These are phyloP conservation scores for Ectropis grisescens DNA, from an alignment of 1,140 invertebrate genomes.

Conservation along the genomic window DNA sequence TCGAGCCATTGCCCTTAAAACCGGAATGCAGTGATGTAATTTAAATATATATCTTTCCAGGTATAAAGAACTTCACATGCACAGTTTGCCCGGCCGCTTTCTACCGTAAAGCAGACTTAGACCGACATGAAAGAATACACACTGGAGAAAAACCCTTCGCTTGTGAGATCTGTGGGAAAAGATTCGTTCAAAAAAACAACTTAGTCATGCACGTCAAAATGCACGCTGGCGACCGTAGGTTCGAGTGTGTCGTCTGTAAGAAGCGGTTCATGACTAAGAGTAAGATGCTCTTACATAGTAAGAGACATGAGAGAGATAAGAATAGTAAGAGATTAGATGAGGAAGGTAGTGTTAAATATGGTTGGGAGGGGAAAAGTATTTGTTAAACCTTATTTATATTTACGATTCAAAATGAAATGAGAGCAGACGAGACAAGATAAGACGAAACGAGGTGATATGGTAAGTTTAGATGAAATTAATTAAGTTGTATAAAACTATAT, in stretches of 20 bases:
- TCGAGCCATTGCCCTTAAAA: no score
- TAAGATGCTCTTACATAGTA: constrained; percentile 41
- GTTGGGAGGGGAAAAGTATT: no score
- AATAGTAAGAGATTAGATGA: no score
- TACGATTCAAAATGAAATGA: no score
- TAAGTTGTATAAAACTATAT: no score
- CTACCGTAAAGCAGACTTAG: constrained; percentile 47
- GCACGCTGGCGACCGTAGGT: constrained; percentile 38
- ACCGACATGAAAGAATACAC: constrained; percentile 46
- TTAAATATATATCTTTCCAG: no score
- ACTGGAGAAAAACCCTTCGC: constrained; percentile 39
- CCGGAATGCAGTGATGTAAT: no score
- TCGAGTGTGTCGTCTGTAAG: constrained; percentile 34
- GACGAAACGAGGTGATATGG: no score
- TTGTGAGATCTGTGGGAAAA: constrained; percentile 49
- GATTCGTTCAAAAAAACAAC: constrained; percentile 52
- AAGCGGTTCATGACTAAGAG: constrained; percentile 47
- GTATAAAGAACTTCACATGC: constrained; percentile 46
- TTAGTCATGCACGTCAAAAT: constrained; percentile 53
- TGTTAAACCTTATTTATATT: no score
- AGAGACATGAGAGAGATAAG: constrained; percentile 38
- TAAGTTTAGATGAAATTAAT: no score
- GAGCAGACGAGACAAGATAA: no score
- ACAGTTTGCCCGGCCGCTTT: constrained; percentile 37
- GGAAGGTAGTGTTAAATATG: no score